Base-by-base conservation (phyloP, 2,113 vertebrate species). In the Lophotis ruficrista region DNA sequence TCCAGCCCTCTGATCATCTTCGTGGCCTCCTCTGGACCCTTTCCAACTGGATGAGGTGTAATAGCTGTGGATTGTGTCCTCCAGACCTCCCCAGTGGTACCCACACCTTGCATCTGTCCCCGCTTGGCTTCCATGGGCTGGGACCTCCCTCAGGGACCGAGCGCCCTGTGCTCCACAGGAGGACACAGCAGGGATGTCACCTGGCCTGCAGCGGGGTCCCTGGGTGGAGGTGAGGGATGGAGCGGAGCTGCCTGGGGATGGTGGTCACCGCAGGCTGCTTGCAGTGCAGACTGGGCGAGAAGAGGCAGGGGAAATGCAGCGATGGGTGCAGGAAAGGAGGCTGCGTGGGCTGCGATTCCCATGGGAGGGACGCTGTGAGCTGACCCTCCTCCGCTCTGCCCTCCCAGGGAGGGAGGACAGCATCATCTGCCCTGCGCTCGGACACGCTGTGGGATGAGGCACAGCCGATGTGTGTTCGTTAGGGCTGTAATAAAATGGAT, bases 241-340 rank as follows among this genome's bases (percentile, higher is more conserved):
- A 88, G 65, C 10, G 2, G 64, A 78, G 71, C 48, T 75, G 27
- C 51, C 41, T 12, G 51, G 45, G 21, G 20, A 14, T 14, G 9
- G 21, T 19, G 20, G 21, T 22, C 18, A 48, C 47, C 47, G 20
- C 21, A 48, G 68, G 57, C 57, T 80, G 38, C 82, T 37, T 54
- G 61, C 30, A 9, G 14, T 27, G 62, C 60, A 48, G 35, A 31
- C 41, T 12, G 56, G 70, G n/a, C 14, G 21, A 51, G 64, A 56
- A 83, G 71, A 51, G 16, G 35, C n/a, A 53, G 37, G n/a, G 30
- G 50, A 35, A n/a, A 54, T 1, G 1, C 56, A 82, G 53, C 3
- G 0, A 21, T 3, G 51, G 78, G 15, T 6, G 6, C 0, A 0
- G 73, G 41, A 19, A 41, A 33, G 10, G 5, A 77, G n/a, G 62